Evolutionary conservation across 1,140 invertebrate species (phyloP).

Genomic region (Dendroctonus ponderosae): DNA sequence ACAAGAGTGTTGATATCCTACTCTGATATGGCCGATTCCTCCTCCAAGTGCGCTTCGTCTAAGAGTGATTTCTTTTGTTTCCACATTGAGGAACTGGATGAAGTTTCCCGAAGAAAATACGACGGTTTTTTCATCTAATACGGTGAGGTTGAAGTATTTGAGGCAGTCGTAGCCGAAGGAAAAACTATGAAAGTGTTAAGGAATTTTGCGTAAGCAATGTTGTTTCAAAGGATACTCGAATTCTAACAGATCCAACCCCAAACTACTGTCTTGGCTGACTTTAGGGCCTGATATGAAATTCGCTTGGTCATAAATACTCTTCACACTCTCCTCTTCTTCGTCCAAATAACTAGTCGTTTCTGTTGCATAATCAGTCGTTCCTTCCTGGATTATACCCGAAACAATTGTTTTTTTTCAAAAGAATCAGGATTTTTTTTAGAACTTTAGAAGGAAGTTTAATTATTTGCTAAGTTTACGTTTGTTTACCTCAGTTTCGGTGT

Average conservation of each 20-base stretch:
- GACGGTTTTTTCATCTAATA: constrained; percentile 69
- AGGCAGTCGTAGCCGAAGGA: constrained; percentile 87
- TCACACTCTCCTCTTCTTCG: constrained; percentile 37
- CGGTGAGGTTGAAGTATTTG: constrained; percentile 74
- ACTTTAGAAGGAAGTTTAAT: too few relatives aligned
- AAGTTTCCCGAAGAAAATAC: constrained; percentile 79
- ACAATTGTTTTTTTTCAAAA: background rate
- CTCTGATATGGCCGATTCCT: constrained; percentile 76
- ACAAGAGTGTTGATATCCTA: constrained; percentile 45
- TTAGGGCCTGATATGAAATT: constrained; percentile 47
- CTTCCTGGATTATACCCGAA: constrained; percentile 9
- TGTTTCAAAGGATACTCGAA: constrained; percentile 47
- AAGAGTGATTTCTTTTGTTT: constrained; percentile 64
- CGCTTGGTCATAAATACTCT: constrained; percentile 40
- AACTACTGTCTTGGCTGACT: constrained; percentile 40
- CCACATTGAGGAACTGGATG: constrained; percentile 72
- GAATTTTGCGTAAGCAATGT: constrained; percentile 5
- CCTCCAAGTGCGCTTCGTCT: constrained; percentile 69
- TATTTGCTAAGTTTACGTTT: background rate
- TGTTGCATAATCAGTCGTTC: constrained; percentile 15
- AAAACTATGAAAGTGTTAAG: constrained; percentile 55
- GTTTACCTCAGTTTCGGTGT: constrained; percentile 17
- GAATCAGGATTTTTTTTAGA: background rate
- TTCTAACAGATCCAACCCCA: constrained; percentile 46
- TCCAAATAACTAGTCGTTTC: constrained; percentile 34